Base-by-base conservation (phyloP, 2,797 vertebrate species). In the Lerista edwardsae region DNA sequence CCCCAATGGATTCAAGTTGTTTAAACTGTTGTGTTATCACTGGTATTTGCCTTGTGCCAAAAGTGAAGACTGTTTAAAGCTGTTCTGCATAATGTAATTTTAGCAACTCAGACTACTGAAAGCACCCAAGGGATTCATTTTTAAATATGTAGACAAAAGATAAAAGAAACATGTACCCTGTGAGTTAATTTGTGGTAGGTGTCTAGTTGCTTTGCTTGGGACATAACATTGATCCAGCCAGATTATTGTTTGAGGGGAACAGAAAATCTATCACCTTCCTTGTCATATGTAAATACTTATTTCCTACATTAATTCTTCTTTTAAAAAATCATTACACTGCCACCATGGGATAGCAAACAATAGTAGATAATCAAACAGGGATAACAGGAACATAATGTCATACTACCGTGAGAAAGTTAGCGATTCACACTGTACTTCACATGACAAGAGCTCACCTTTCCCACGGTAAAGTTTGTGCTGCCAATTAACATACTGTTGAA, bases 331-430 rank as follows among this genome's bases (percentile, higher is more conserved):
- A 94, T 91, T 97, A 97, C 95, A 92, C 91, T 86, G 92, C 96
- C 94, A 96, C 93, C 94, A 95, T n/a, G 93, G 94, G 90, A 97
- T 0, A 95, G 95, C 90, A 94, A 97, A 97, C 95, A 95, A 93
- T 94, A 90, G 93, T 93, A 95, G 94, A 94, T 93, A 91, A 95
- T 93, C 94, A 95, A 94, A 93, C 92, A 93, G 92, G 92, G 93
- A 90, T 59, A 85, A 92, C 94, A 91, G 95, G 95, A 94, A 94
- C 71, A 92, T 90, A 94, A 94, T 89, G 94, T 93, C 93, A 87
- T 84, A 87, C 79, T 95, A 93, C 96, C 96, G 97, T 98, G 97
- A 95, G 97, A 98, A 98, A 95, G 91, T 93, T 86, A 93, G 91
- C 80, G 81, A 93, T 75, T 92, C 89, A 89, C 90, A 87, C 86